phyloP scores from a whole-genome alignment of 2,797 vertebrate genomes.

The Pseudocheirus occidentalis region DNA sequence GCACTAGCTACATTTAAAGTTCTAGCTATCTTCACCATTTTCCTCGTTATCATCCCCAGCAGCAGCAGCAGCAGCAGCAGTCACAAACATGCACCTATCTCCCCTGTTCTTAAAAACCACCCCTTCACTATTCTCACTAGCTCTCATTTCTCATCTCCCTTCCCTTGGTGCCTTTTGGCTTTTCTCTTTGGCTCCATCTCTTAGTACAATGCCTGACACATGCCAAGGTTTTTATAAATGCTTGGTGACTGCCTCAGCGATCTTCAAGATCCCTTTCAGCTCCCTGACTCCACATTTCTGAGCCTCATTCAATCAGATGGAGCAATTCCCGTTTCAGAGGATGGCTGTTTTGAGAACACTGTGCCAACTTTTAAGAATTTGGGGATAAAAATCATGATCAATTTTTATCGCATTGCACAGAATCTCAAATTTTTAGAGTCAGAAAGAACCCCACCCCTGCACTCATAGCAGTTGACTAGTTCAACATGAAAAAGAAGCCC shows the following conservation, averaged over 20 bases:
- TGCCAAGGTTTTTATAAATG: background rate
- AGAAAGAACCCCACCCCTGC: background rate
- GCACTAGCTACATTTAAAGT: background rate
- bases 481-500: background rate
- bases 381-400: background rate
- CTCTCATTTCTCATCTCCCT: background rate
- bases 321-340: background rate
- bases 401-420: background rate
- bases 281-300: background rate
- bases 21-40: background rate
- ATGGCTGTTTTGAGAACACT: background rate
- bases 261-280: background rate
- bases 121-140: background rate
- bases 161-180: background rate
- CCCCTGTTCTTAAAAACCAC: background rate
- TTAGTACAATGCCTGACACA: background rate
- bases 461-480: background rate
- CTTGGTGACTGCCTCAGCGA: background rate
- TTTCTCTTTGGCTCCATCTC: background rate
- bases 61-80: no score
- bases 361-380: background rate
- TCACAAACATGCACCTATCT: background rate
- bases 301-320: background rate
- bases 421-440: background rate
- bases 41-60: no score